Percentiles rank a stretch among this genome's conserved stretches.
Conservation (phyloP, 37 sponge, comb jelly and placozoan genomes). For the Oscarella lobularis region DNA sequence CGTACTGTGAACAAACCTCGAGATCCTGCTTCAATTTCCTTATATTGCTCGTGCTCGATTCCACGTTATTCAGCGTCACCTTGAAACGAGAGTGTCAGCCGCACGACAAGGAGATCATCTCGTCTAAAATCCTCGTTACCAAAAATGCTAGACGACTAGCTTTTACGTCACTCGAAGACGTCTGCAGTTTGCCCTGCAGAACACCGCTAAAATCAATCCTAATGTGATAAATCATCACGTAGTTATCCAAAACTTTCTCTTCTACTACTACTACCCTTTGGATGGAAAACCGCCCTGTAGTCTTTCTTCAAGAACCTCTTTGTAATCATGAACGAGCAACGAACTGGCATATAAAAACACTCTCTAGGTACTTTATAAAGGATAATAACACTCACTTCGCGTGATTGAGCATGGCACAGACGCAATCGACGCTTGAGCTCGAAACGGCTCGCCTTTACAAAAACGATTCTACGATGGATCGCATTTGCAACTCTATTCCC, state of each 20-base stretch:
- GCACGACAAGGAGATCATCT: not conserved
- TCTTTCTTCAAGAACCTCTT: constrained; percentile 14
- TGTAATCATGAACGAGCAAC: constrained; percentile 48
- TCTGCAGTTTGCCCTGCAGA: constrained; percentile 30
- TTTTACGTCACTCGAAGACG: not conserved
- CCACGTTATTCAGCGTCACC: constrained; percentile 4
- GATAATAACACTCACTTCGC: too few relatives aligned
- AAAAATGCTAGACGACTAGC: not conserved
- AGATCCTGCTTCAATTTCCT: not conserved
- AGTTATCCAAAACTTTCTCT: not conserved
- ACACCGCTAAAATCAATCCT: constrained; percentile 16
- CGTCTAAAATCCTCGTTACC: not conserved
- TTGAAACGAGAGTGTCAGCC: not conserved
- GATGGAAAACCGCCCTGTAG: constrained; percentile 14
- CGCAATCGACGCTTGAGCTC: constrained; percentile 55
- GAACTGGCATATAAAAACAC: too few relatives aligned
- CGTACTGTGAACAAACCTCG: too few relatives aligned
- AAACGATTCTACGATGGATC: too few relatives aligned
- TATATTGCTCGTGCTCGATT: not conserved
- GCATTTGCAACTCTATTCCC: too few relatives aligned
- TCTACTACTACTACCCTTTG: not conserved
- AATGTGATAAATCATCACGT: not conserved
- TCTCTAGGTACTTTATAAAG: too few relatives aligned
- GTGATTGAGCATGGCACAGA: constrained; percentile 76
- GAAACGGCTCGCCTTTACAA: constrained; percentile 15